These are phyloP conservation scores for Hestina assimilis DNA, from an alignment of 1,140 invertebrate species.

Conservation along the genomic window DNA sequence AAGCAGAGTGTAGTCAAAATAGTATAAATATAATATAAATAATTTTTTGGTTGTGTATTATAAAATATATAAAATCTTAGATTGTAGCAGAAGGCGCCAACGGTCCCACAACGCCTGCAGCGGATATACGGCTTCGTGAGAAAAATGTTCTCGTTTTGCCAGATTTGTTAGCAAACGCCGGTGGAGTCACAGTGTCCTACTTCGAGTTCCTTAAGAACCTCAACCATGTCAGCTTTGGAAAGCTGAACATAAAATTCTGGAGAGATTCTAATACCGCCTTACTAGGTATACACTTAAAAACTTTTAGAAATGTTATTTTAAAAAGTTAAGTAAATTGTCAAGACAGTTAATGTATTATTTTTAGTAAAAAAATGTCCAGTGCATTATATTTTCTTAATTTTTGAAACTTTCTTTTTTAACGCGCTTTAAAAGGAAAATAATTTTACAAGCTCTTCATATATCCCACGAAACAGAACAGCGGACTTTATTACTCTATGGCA, in stretches of 20 bases:
- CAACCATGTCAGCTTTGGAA: conserved; percentile 86
- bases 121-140: conserved; percentile 86
- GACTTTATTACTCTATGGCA: too few species aligned
- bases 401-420: too few species aligned
- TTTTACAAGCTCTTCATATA: too few species aligned
- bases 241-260: conserved; percentile 92
- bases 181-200: conserved; percentile 94
- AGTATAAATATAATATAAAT: not conserved
- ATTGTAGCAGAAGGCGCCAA: conserved; percentile 89
- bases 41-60: not conserved
- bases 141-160: conserved; percentile 90
- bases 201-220: conserved; percentile 96
- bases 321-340: too few species aligned
- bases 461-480: too few species aligned
- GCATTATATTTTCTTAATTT: too few species aligned
- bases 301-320: too few species aligned
- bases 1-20: not conserved
- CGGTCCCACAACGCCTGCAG: conserved; percentile 91
- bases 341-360: too few species aligned
- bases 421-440: too few species aligned
- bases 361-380: too few species aligned
- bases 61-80: conserved; percentile 24
- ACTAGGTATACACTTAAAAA: too few species aligned
- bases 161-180: conserved; percentile 91
- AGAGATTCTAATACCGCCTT: conserved; percentile 84